phyloP scores from a whole-genome alignment of 2,888 invertebrate species.

The Diogma glabrata region DNA sequence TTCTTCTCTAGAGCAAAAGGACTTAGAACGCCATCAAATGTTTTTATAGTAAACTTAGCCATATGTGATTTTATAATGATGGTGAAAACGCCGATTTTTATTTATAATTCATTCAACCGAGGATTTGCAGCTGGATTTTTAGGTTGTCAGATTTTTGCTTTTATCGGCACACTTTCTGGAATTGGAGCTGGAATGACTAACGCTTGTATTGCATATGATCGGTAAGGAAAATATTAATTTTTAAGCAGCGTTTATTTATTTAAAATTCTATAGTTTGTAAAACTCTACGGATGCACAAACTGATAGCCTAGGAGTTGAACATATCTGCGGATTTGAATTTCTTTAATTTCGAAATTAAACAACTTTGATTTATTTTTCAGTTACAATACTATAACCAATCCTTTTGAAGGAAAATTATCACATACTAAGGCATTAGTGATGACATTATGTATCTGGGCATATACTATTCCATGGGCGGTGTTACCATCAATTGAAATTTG shows the following conservation, averaged over 20 bases:
- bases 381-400: constrained; percentile 64
- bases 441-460: constrained; percentile 61
- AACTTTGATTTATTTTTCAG: not conserved
- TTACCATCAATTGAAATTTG: constrained; percentile 71
- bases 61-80: constrained; percentile 80
- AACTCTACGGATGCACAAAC: too few relatives aligned
- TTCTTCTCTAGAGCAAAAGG: constrained; percentile 28
- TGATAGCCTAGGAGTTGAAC: too few relatives aligned
- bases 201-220: constrained; percentile 75
- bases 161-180: constrained; percentile 67
- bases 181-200: constrained; percentile 72
- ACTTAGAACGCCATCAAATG: constrained; percentile 55
- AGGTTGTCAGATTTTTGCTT: constrained; percentile 65
- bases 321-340: not conserved
- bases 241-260: too few relatives aligned
- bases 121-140: constrained; percentile 63
- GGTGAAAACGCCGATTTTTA: constrained; percentile 73
- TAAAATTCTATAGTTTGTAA: too few relatives aligned
- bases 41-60: constrained; percentile 72
- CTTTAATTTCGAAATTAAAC: not conserved
- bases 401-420: constrained; percentile 70
- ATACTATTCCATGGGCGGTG: constrained; percentile 69
- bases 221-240: too few relatives aligned
- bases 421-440: constrained; percentile 67
- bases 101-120: constrained; percentile 68